Conservation (phyloP, 2,113 vertebrate species). For the Pyxicephalus adspersus region DNA sequence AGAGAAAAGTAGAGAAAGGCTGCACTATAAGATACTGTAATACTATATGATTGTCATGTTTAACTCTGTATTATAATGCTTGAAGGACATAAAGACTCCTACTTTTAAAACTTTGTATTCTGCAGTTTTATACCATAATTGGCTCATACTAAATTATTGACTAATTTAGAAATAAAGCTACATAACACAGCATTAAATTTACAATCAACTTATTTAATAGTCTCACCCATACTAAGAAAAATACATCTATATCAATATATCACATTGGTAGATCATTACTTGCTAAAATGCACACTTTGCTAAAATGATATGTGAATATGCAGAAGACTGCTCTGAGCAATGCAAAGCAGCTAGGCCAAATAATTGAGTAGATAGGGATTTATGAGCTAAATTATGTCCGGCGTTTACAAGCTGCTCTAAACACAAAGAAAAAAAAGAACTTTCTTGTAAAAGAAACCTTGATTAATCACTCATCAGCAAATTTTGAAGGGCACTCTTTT, state of each 20-base stretch:
- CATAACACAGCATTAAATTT: no score
- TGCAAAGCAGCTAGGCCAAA: neutral
- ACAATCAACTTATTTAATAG: neutral
- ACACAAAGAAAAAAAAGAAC: neutral
- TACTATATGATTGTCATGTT: no score
- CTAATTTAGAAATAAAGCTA: no score
- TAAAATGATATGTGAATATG: conserved; percentile 20
- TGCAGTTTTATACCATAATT: no score
- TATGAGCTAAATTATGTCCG: conserved; percentile 25
- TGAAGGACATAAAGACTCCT: no score
- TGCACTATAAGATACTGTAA: no score
- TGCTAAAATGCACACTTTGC: conserved; percentile 12
- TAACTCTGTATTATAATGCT: no score
- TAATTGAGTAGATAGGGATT: conserved; percentile 36
- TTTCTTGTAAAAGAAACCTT: neutral
- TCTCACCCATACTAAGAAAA: neutral
- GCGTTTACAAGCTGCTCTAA: neutral
- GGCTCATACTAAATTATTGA: no score
- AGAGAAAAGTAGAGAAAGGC: no score
- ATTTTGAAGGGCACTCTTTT: neutral
- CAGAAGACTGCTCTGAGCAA: neutral
- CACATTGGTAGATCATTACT: conserved; percentile 10
- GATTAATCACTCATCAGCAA: conserved; percentile 3
- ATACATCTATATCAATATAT: conserved; percentile 12
- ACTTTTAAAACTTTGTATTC: no score